Base-by-base conservation (phyloP, 1,140 invertebrate species). In the Coptotermes formosanus region DNA sequence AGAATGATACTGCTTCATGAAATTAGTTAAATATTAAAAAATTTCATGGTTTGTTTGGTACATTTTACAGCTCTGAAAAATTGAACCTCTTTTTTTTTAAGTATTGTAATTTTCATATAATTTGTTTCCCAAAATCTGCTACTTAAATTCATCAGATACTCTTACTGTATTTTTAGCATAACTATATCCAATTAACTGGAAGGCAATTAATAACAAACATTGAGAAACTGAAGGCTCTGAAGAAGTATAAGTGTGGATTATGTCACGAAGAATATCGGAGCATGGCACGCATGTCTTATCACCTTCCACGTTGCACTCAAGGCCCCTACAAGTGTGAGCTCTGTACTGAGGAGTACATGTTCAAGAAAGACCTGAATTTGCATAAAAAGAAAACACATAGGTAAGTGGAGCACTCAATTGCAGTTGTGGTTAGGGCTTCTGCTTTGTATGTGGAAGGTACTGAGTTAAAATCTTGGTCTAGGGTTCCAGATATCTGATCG, bases 371-470 rank as follows among this genome's bases (percentile, higher is more conserved):
- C 16, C 87, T 89, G 21, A 88, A 88, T 52, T 83, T 85, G 30
- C 89, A 89, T 85, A 89, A 89, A 84, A 89, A 88, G 87, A 88
- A 88, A n/a, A 59, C 82, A 55, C 89, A 89, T 69, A 89, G 87
- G 89, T 89, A 52, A 25, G 83, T 55, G 52, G 21, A 55, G 19
- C 19, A 55, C 52, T 55, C 0, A 16, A n/a, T 1, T 55, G 19
- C 19, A 55, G 19, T 16, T 21, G 21, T 55, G 19, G 52, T 48
- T 55, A 55, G 52, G 3, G 19, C 52, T 55, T 55, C 19, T 16
- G 14, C 52, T 55, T 21, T 55, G 45, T 12, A 55, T 55, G 0
- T 55, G 52, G 52, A 4, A 55, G 19, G 14, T 55, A 19, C 4
- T 2, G 38, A 38, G 38, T 38, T 38, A 38, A 38, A 38, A 38